Evolutionary conservation across 2,888 invertebrate species (phyloP), one percentile per base, ranked within the genome.

Genomic region (Colletes collaris): DNA sequence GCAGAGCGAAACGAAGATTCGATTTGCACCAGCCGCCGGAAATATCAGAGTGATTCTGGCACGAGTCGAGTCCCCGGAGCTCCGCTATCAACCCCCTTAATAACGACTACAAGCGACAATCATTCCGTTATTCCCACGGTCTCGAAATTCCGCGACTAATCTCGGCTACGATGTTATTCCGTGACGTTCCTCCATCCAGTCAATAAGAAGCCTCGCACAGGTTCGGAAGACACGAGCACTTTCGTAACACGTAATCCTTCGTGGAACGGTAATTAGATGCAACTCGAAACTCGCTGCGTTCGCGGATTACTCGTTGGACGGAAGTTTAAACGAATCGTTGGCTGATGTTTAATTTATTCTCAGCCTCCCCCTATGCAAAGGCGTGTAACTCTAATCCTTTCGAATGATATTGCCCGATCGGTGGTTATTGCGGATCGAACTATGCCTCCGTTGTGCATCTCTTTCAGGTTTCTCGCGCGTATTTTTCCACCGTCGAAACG

Each of bases 291-390:
- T 79, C 44, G 68, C 6, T 37, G 27, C 68, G 37, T 19, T 16
- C 59, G n/a, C 44, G 79, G 83, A 82, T 83, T 79, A 83, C 62
- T 67, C 44, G 63, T 35, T 13, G 35, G 19, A 53, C n/a, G 35
- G 53, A 79, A 85, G 69, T 85, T 85, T 79, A 79, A 85, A 81
- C 46, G 79, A 83, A 83, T 72, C 63, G 27, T 52, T 37, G 60
- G 35, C 60, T 74, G 60, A 73, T 79, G 85, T 79, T 76, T 85
- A 70, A 85, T 85, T 85, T 85, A 83, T 85, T 70, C 40, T 46
- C 35, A 50, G 35, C 49, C 19, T 46, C 46, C 44, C 3, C 7
- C 46, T 35, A 13, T 19, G 37, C 4, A 10, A 56, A 19, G 37
- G 56, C 35, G 27, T 27, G 2, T 27, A 27, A 27, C 27, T 27